phyloP scores from a whole-genome alignment of 2,888 invertebrate species.

The Acrobasis consociella region DNA sequence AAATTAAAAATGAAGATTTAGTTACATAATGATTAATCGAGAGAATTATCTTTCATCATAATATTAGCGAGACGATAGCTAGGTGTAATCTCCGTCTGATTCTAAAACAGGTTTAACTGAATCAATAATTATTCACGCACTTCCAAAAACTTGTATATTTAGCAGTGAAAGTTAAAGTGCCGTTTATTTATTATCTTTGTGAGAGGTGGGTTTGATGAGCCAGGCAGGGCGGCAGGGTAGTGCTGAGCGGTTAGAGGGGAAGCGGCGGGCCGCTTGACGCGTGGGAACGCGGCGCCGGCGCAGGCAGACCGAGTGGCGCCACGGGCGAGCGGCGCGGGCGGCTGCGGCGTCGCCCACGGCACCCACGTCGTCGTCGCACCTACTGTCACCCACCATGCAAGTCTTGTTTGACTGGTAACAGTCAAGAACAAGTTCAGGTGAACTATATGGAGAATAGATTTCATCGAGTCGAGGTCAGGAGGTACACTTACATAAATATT shows the following conservation, averaged over 20 bases:
- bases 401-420: constrained; percentile 7
- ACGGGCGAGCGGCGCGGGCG: constrained; percentile 51
- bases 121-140: constrained; percentile 49
- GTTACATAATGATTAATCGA: neutral
- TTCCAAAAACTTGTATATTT: constrained; percentile 53
- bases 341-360: constrained; percentile 44
- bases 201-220: constrained; percentile 50
- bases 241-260: constrained; percentile 36
- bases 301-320: constrained; percentile 75
- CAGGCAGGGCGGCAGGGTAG: constrained; percentile 22
- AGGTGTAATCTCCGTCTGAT: constrained; percentile 17
- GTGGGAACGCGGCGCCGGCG: constrained; percentile 51
- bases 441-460: neutral
- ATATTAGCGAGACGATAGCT: constrained; percentile 25
- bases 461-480: too few relatives aligned
- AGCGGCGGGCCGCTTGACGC: constrained; percentile 38
- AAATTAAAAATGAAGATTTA: neutral
- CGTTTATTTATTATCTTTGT: constrained; percentile 63
- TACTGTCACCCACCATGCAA: constrained; percentile 22
- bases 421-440: neutral
- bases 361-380: constrained; percentile 31
- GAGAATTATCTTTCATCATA: neutral
- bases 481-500: too few relatives aligned
- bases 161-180: constrained; percentile 68
- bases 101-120: constrained; percentile 41